Evolutionary conservation across 2,113 vertebrate genomes (phyloP).

Genomic region (Grus americana): DNA sequence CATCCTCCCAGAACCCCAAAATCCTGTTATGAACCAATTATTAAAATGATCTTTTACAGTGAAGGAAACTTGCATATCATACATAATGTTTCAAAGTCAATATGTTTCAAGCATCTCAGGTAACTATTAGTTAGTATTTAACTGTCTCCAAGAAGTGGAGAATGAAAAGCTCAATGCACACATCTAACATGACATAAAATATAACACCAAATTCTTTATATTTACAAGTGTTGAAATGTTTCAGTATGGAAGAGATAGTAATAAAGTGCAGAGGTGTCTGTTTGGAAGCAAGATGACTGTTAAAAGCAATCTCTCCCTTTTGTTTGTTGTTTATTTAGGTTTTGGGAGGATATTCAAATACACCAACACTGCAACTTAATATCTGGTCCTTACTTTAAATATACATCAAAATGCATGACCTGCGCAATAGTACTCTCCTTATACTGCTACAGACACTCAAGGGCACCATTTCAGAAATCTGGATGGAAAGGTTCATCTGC

Average conservation of each 20-base stretch:
- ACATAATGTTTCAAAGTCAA: neutral
- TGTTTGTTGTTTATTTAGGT: neutral
- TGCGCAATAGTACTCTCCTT: neutral
- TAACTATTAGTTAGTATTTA: neutral
- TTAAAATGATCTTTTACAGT: neutral
- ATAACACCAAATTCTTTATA: neutral
- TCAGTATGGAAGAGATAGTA: neutral
- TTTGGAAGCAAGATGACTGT: neutral
- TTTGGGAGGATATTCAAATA: neutral
- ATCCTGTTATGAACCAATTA: neutral
- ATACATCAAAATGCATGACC: neutral
- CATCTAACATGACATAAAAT: neutral
- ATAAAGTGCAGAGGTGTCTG: neutral
- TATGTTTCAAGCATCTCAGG: neutral
- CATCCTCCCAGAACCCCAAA: neutral
- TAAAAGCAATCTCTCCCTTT: neutral
- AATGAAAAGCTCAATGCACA: neutral
- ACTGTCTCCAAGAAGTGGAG: neutral
- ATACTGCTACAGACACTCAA: neutral
- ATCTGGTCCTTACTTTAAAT: neutral
- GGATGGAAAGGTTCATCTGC: neutral
- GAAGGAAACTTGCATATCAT: neutral
- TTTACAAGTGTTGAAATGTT: neutral
- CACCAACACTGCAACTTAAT: neutral
- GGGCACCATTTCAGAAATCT: neutral